Conservation (phyloP, 2,888 invertebrate genomes). For the Agriopis marginaria region DNA sequence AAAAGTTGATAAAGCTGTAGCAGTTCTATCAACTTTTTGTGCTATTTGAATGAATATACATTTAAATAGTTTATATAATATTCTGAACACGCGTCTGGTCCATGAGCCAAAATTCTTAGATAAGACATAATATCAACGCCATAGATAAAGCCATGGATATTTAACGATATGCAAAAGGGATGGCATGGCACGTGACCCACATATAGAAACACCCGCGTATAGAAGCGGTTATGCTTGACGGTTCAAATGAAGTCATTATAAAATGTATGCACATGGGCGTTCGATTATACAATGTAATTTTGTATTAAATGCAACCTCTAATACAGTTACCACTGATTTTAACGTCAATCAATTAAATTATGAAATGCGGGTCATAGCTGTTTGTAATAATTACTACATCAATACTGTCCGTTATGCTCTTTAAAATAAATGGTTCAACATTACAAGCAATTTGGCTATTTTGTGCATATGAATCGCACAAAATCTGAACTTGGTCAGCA, state of each 20-base stretch:
- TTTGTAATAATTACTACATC: neutral
- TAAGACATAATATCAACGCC: too few relatives aligned
- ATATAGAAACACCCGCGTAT: slow-evolving; percentile 49
- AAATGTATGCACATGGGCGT: slow-evolving; percentile 37
- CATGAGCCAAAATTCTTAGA: too few relatives aligned
- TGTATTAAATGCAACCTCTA: neutral
- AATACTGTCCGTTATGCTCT: neutral
- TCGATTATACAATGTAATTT: neutral
- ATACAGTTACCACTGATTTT: neutral
- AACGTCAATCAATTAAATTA: neutral
- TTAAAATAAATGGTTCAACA: neutral
- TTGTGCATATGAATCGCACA: slow-evolving; percentile 16
- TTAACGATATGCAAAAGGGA: slow-evolving; percentile 29
- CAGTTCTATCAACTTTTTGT: too few relatives aligned
- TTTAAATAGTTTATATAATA: slow-evolving; percentile 22
- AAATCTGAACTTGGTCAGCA: slow-evolving; percentile 50
- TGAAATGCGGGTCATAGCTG: neutral
- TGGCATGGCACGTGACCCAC: slow-evolving; percentile 62
- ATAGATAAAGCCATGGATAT: too few relatives aligned
- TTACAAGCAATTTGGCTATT: neutral
- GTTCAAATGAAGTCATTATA: slow-evolving; percentile 40
- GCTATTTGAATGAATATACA: too few relatives aligned
- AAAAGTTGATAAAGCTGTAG: too few relatives aligned
- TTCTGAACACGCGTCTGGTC: slow-evolving; percentile 4
- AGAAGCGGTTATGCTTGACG: slow-evolving; percentile 26